Evolutionary conservation across 2,113 vertebrate species (phyloP), one percentile per base, ranked within the genome.

Genomic region (Ciconia maguari): DNA sequence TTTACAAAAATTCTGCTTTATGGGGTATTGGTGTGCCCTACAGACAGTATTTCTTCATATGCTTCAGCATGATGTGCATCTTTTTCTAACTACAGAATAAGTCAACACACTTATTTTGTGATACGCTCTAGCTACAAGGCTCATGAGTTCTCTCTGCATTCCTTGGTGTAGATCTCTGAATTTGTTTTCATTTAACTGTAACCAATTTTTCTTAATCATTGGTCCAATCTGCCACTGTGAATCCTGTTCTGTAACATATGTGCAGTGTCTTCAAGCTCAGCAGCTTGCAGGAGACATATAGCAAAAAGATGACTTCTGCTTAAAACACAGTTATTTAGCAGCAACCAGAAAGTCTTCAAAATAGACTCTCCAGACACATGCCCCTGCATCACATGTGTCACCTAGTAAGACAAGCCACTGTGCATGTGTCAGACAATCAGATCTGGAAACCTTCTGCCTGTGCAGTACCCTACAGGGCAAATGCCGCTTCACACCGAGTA

Each of bases 181-280:
- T 66, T 82, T 81, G 22, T 83, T 82, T 89, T 49, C 34, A 48
- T 62, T 78, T 85, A 48, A 58, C 48, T 70, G 20, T 26, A 92
- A 75, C 20, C 1, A 18, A 13, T 62, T 85, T 58, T 84, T 48
- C 41, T 74, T 80, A 68, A 61, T 41, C 54, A 26, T 17, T 5
- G 0, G 34, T 66, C 65, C 60, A 74, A n/a, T 58, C 61, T 79
- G 60, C 44, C 46, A 41, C 48, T 51, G 14, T 61, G 61, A 82
- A 78, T 93, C 70, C 74, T 75, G 30, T 66, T 93, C 78, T 75
- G 57, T 46, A 92, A 92, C 82, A 78, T 87, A 89, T 16, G 42
- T 29, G 38, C 55, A 70, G 24, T 5, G 74, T 70, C 79, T 86
- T 75, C 60, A 46, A 65, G 88, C 55, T 68, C 74, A 83, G 65